Percentiles rank a stretch among this genome's conserved stretches.
These are phyloP conservation scores for Calameuta pallipes DNA, from an alignment of 2,888 invertebrate species.

Conservation along the genomic window DNA sequence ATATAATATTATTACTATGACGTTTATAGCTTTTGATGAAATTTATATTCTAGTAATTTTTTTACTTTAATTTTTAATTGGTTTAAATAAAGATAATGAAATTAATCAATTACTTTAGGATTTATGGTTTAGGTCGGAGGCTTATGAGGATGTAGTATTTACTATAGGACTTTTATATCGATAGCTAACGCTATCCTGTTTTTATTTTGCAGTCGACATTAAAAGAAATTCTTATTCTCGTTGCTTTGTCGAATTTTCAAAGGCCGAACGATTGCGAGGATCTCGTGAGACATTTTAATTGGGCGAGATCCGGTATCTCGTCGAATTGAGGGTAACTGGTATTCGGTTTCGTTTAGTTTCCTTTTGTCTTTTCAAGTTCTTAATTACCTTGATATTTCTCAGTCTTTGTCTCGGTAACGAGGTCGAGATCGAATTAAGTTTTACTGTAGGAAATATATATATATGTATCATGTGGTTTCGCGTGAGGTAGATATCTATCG, in stretches of 20 bases:
- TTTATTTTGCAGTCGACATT: neutral
- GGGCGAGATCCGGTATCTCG: neutral
- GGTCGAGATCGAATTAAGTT: neutral
- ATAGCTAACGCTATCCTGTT: neutral
- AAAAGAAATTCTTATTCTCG: neutral
- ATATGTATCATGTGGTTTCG: neutral
- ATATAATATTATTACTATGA: neutral
- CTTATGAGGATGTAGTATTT: neutral
- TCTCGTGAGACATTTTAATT: neutral
- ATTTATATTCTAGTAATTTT: neutral
- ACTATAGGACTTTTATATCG: neutral
- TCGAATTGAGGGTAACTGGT: neutral
- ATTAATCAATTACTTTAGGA: neutral
- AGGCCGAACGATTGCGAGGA: neutral
- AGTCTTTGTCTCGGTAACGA: neutral
- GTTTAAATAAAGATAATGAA: neutral
- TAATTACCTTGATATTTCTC: neutral
- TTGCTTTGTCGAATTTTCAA: neutral
- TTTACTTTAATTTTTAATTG: neutral
- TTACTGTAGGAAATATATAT: neutral
- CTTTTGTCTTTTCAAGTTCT: neutral
- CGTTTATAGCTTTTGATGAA: neutral
- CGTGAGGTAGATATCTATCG: neutral
- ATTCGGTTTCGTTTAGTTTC: neutral
- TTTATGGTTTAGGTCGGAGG: neutral